Percentiles rank a stretch among this genome's conserved stretches.
phyloP scores from a whole-genome alignment of 2,797 vertebrate species.

The Champsocephalus gunnari region DNA sequence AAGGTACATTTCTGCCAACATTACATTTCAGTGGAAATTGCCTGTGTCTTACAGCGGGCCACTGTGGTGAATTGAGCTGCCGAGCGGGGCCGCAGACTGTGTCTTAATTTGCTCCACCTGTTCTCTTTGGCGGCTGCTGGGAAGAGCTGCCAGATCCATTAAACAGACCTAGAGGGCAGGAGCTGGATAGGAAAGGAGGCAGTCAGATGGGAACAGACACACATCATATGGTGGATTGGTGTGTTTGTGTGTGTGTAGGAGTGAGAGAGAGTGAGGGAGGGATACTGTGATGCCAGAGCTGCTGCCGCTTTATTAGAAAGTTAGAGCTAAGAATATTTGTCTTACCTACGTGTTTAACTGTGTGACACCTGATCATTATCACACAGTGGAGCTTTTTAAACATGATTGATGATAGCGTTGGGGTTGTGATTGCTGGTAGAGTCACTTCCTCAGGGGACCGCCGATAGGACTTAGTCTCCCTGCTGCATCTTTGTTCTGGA shows the following conservation, averaged over 20 bases:
- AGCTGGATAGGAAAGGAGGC: slow-evolving; percentile 79
- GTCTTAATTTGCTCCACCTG: slow-evolving; percentile 87
- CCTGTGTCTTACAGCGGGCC: slow-evolving; percentile 79
- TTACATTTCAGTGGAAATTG: slow-evolving; percentile 81
- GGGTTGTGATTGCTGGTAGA: slow-evolving; percentile 61
- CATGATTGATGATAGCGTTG: slow-evolving; percentile 36
- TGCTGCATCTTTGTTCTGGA: slow-evolving; percentile 69
- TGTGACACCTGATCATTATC: slow-evolving; percentile 54
- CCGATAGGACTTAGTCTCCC: slow-evolving; percentile 72
- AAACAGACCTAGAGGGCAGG: slow-evolving; percentile 87
- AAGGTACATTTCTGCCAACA: slow-evolving; percentile 73
- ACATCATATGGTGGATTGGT: slow-evolving; percentile 72
- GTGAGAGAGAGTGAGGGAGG: background rate
- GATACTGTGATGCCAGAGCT: slow-evolving; percentile 25
- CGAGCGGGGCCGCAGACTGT: slow-evolving; percentile 80
- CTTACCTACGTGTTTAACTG: slow-evolving; percentile 30
- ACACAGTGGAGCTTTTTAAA: slow-evolving; percentile 52
- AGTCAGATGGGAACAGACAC: slow-evolving; percentile 80
- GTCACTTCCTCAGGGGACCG: slow-evolving; percentile 58
- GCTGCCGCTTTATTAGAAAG: slow-evolving; percentile 41
- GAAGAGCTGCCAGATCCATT: slow-evolving; percentile 90
- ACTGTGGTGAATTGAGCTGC: slow-evolving; percentile 79
- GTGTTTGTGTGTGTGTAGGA: slow-evolving; percentile 51
- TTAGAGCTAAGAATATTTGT: slow-evolving; percentile 7
- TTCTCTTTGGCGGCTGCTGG: slow-evolving; percentile 82